Percentiles rank a stretch among this genome's conserved stretches.
These are phyloP conservation scores for Microcebus ravelobensis DNA, from an alignment of 2,113 vertebrate species.

Conservation along the genomic window DNA sequence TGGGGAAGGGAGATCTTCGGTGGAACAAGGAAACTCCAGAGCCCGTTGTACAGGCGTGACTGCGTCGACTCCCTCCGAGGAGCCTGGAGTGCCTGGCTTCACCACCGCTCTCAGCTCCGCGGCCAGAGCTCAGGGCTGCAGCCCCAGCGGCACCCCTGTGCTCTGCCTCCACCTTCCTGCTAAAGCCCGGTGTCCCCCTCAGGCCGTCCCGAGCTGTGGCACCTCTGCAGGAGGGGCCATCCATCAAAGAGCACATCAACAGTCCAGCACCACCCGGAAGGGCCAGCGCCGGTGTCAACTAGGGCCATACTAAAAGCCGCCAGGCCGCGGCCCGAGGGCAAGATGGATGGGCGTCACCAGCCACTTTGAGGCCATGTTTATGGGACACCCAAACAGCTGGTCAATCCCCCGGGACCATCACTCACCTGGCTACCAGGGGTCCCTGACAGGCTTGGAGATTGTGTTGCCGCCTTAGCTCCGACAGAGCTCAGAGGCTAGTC, in stretches of 20 bases:
- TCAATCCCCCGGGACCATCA: constrained; percentile 62
- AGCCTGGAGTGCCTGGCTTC: not conserved
- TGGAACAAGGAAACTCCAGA: not conserved
- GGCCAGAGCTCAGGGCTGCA: not conserved
- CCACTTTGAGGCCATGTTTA: constrained; percentile 68
- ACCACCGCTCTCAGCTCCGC: not conserved
- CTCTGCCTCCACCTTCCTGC: not conserved
- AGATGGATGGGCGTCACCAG: constrained; percentile 64
- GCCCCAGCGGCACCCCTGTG: not conserved
- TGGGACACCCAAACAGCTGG: constrained; percentile 65
- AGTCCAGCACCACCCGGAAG: constrained; percentile 31
- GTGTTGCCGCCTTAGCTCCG: not conserved
- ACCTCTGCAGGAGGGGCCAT: not conserved
- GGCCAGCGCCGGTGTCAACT: not conserved
- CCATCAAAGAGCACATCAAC: not conserved
- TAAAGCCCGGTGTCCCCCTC: not conserved
- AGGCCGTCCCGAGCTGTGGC: not conserved
- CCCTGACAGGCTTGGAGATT: constrained; percentile 39
- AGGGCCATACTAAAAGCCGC: constrained; percentile 19
- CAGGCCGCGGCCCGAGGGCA: not conserved
- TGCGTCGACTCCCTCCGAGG: not conserved
- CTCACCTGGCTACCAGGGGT: constrained; percentile 67
- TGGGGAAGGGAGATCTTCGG: not conserved
- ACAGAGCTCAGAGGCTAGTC: constrained; percentile 54
- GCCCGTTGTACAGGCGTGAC: not conserved